phyloP scores from a whole-genome alignment of 2,888 invertebrate genomes.

The Pecten maximus region DNA sequence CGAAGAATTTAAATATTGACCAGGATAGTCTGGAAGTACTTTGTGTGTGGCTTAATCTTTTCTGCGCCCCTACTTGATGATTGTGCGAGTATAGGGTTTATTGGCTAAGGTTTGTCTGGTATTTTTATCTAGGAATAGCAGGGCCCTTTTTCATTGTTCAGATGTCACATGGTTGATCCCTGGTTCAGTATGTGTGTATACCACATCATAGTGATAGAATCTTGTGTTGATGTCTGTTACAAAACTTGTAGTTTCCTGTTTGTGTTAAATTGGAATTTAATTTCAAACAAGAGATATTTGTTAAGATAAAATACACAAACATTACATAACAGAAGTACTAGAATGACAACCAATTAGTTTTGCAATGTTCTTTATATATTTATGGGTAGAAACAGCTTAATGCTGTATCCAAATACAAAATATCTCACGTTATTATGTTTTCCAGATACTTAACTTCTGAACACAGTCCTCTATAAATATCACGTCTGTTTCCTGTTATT shows the following conservation, averaged over 20 bases:
- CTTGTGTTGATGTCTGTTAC: neutral
- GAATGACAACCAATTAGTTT: no score
- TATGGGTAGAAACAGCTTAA: no score
- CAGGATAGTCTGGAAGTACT: neutral
- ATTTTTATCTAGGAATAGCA: neutral
- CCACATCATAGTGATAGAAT: neutral
- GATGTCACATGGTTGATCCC: neutral
- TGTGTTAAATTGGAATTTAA: neutral
- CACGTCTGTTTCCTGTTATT: no score
- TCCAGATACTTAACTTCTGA: no score
- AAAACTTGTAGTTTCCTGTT: slow-evolving; percentile 3
- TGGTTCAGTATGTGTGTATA: neutral
- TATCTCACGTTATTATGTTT: no score
- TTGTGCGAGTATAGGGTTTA: neutral
- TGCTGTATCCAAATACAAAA: no score
- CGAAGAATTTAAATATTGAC: neutral
- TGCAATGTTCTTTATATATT: no score
- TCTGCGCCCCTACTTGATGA: neutral
- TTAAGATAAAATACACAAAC: neutral
- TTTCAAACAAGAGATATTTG: neutral
- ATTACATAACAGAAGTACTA: neutral
- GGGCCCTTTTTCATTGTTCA: neutral
- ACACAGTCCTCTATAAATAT: no score
- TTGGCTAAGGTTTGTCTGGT: neutral
- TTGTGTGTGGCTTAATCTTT: neutral